These are phyloP conservation scores for Drosophila quadrilineata DNA, from an alignment of 1,140 invertebrate genomes.

Conservation along the genomic window DNA sequence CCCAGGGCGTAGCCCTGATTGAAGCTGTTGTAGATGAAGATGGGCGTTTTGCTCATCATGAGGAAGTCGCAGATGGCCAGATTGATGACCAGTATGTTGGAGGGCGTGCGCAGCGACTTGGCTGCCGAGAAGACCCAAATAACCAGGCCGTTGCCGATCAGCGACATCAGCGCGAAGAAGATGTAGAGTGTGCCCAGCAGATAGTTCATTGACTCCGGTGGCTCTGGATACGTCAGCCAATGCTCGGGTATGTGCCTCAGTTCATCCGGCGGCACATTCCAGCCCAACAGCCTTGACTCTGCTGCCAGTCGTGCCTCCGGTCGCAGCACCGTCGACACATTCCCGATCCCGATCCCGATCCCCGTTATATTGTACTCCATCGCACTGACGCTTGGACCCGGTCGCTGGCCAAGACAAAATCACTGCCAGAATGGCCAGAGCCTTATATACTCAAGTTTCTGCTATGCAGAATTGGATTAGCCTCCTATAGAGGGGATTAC, in stretches of 20 bases:
- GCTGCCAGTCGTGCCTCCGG: slow-evolving; percentile 61
- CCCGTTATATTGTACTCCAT: slow-evolving; percentile 55
- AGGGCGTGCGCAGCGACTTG: slow-evolving; percentile 92
- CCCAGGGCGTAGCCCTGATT: slow-evolving; percentile 89
- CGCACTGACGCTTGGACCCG: slow-evolving; percentile 20
- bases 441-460: slow-evolving; percentile 39
- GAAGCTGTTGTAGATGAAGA: slow-evolving; percentile 86
- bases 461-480: slow-evolving; percentile 53
- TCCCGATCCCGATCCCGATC: slow-evolving; percentile 53
- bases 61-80: slow-evolving; percentile 93
- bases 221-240: slow-evolving; percentile 90
- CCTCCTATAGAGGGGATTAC: slow-evolving; percentile 38
- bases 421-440: slow-evolving; percentile 3
- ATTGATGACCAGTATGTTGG: slow-evolving; percentile 94
- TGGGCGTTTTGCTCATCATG: slow-evolving; percentile 94
- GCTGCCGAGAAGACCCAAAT: slow-evolving; percentile 92
- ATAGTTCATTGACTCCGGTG: slow-evolving; percentile 91
- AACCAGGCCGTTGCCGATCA: slow-evolving; percentile 93
- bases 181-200: slow-evolving; percentile 91
- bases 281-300: slow-evolving; percentile 85
- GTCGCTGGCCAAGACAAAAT: slow-evolving; percentile 65
- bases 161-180: slow-evolving; percentile 88
- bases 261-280: slow-evolving; percentile 89
- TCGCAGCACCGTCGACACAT: slow-evolving; percentile 61
- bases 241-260: slow-evolving; percentile 90